phyloP scores from a whole-genome alignment of 2,797 vertebrate species.

The Pseudochaenichthys georgianus region DNA sequence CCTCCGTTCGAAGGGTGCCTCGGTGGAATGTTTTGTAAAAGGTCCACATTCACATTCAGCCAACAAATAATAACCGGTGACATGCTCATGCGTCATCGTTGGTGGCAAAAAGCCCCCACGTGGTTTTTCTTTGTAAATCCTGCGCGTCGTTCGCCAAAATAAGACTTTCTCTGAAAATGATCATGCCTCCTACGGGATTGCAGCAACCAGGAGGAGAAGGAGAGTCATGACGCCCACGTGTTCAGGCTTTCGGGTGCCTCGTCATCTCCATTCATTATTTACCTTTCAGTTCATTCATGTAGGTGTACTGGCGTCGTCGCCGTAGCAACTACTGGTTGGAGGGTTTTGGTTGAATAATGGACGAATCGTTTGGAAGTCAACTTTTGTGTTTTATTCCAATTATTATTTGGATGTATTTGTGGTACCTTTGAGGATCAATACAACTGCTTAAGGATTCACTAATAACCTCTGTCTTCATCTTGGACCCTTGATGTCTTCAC shows the following conservation, averaged over 20 bases:
- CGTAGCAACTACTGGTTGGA: constrained; percentile 17
- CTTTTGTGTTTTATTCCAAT: constrained; percentile 36
- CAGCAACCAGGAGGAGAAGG: constrained; percentile 18
- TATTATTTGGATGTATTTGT: constrained; percentile 22
- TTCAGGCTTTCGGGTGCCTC: constrained; percentile 24
- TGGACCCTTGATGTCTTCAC: constrained; percentile 24
- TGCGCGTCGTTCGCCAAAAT: not conserved
- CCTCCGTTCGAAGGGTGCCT: constrained; percentile 21
- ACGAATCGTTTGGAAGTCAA: constrained; percentile 9
- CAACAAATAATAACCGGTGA: not conserved
- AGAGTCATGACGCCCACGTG: not conserved
- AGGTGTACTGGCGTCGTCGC: constrained; percentile 19
- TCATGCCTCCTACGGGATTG: constrained; percentile 25
- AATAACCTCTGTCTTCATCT: constrained; percentile 10
- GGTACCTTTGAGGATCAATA: constrained; percentile 18
- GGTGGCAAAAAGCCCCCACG: constrained; percentile 50
- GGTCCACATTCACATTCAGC: constrained; percentile 46
- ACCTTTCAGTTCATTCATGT: not conserved
- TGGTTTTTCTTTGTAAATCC: constrained; percentile 55
- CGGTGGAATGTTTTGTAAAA: constrained; percentile 77
- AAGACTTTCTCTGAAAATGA: not conserved
- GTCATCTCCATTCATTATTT: not conserved
- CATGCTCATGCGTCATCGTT: constrained; percentile 58
- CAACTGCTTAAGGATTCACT: constrained; percentile 31
- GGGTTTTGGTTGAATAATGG: constrained; percentile 22